Base-by-base conservation (phyloP, 1,140 invertebrate genomes). In the Lasioglossum baleicum region DNA sequence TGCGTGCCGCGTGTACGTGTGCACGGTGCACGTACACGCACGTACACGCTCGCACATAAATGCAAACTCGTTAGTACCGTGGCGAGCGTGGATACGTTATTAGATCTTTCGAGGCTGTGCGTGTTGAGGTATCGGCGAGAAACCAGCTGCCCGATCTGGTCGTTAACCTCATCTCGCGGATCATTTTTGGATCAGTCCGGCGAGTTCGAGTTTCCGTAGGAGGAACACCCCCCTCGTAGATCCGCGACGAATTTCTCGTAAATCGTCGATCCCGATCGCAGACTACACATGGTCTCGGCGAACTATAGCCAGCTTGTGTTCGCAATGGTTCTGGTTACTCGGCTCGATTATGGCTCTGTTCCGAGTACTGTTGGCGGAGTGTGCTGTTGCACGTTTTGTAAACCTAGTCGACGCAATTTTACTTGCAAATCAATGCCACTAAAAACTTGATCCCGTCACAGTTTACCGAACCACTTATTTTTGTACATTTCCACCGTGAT, bases 91-190 rank as follows among this genome's bases (percentile, higher is more conserved):
- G 61, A 40, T 72, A 77, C 81, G 83, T 86, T 86, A 86, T 86
- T 86, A 86, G 84, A 86, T 86, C 84, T 83, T 53, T 20, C 61
- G 80, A 70, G 74, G 75, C 75, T 53, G 11, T 53, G 63, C 80
- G 71, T 78, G 83, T 58, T 69, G 80, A 83, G 81, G 82, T 86
- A 86, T 86, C 83, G 84, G 81, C 68, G 83, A 75, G 72, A 80
- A 35, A 83, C 75, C 83, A 86, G 84, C 84, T 85, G 84, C 70
- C 65, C 66, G 84, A 85, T 86, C 81, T 85, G 84, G 84, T 86
- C 84, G 84, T 86, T 86, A 85, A 86, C 84, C 84, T 70, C 84
- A 72, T 61, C 80, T 75, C 42, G 60, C 84, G 84, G 73, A 86
- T 86, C 84, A 86, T 85, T 86, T 85, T 85, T 83, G 75, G 81